Evolutionary conservation across 2,888 invertebrate genomes (phyloP), one percentile per base, ranked within the genome.

Genomic region (Cryptosula pallasiana): DNA sequence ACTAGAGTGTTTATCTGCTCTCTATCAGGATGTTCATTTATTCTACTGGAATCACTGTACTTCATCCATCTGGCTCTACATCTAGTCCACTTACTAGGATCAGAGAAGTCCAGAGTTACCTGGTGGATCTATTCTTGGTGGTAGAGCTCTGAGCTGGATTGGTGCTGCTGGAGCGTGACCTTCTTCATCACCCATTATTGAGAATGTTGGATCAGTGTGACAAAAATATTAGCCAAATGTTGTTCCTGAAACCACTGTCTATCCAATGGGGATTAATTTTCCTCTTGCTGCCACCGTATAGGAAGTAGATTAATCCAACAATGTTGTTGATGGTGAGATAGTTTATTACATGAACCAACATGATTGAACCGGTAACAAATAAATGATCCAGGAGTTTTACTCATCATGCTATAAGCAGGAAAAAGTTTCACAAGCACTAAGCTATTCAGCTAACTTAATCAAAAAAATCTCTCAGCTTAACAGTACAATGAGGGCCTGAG

Each of bases 211-310:
- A n/a, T n/a, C n/a, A n/a, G n/a, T n/a, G n/a, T n/a, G n/a, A n/a
- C n/a, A n/a, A n/a, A n/a, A n/a, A n/a, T 45, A 45, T 45, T 13
- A 45, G 20, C 20, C 20, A 45, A 13, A 45, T 45, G 5, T 45
- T 45, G 20, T 45, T 57, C 25, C 57, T 57, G 57, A 57, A 57
- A 23, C 5, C n/a, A 25, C 57, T 57, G 57, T 57, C 57, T 57
- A 57, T 57, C 23, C 57, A 13, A n/a, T n/a, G 57, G 23, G 57
- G 5, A 16, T n/a, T 23, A 57, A 5, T 23, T 57, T 57, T 57
- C 57, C 23, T 57, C 57, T 57, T 13, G 57, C 57, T 57, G 57
- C 57, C 57, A 57, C n/a, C 57, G n/a, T 57, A 23, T 57, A 57
- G 23, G 5, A 57, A 13, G 45, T 45, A 13, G 45, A 45, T 45